These are phyloP conservation scores for Cryptomyrus ogoouensis DNA, from an alignment of 2,113 vertebrate species.

Conservation along the genomic window DNA sequence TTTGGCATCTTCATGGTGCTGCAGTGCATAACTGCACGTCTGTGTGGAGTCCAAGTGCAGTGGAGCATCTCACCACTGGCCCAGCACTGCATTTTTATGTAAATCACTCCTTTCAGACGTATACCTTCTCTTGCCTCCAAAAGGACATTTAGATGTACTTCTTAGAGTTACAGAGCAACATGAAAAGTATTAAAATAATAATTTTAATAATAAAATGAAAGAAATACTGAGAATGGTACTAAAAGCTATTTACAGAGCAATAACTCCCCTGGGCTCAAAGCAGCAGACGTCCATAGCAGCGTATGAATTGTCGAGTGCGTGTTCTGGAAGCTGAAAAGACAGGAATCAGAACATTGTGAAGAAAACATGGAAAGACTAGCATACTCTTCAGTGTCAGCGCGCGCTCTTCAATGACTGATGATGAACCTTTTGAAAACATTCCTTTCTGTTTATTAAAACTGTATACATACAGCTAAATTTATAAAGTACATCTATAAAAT, in stretches of 20 bases:
- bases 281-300: background rate
- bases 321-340: background rate
- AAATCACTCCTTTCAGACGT: slow-evolving; percentile 25
- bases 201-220: background rate
- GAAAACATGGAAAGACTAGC: background rate
- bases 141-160: background rate
- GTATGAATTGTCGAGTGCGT: background rate
- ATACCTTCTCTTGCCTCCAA: background rate
- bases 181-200: slow-evolving; percentile 46
- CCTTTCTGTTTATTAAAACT: background rate
- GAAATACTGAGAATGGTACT: background rate
- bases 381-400: too few species aligned
- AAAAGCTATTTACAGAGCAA: background rate
- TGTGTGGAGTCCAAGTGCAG: background rate
- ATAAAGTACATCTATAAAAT: background rate
- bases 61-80: background rate
- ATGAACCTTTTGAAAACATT: background rate
- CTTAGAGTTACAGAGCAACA: slow-evolving; percentile 35
- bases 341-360: background rate
- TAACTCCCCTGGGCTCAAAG: background rate
- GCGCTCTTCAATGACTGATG: background rate
- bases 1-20: too few species aligned
- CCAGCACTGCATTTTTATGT: slow-evolving; percentile 39
- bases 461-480: background rate
- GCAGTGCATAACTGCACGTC: background rate